Evolutionary conservation across 2,888 invertebrate genomes (phyloP), one percentile per base, ranked within the genome.

Genomic region (Tyria jacobaeae): DNA sequence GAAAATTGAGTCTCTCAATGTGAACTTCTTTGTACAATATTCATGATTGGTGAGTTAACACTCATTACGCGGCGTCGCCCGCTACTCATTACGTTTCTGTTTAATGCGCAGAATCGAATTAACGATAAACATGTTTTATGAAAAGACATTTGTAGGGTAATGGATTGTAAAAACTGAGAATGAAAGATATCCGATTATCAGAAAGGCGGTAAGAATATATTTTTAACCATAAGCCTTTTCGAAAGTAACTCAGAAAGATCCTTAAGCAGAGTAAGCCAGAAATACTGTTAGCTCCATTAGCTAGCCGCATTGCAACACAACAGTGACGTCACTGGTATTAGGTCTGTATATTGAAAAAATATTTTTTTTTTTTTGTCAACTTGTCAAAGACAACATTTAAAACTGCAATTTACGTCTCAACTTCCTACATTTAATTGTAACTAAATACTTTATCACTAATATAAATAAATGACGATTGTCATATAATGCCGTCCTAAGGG

Each of bases 21-120:
- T 71, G 76, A 69, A 69, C 85, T 76, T 71, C 56, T 25, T 57
- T 76, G 87, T 86, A 86, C 81, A 85, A 85, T 87, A 85, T 88
- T 86, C 85, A 87, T 88, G 86, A 88, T 86, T 85, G 79, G 82
- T 82, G 87, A 88, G 87, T 88, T 89, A 87, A 87, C 87, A 86
- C 83, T 89, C 84, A 86, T 83, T 85, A 83, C 74, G 62, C 75
- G 75, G 70, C 75, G 75, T 61, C 71, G 56, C 62, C 44, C 56
- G 70, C 63, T 64, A 79, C 81, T 81, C 84, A 82, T 82, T 74
- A 73, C 62, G n/a, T 66, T 59, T 64, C 70, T 66, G 73, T 70
- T 71, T 72, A 76, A 80, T 76, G 78, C 72, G 74, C 75, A 71
- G 53, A 63, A 66, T 64, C 52, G 64, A 73, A 72, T 64, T 66